Evolutionary conservation across 2,888 invertebrate species (phyloP), one percentile per base, ranked within the genome.

Genomic region (Idaea aversata): DNA sequence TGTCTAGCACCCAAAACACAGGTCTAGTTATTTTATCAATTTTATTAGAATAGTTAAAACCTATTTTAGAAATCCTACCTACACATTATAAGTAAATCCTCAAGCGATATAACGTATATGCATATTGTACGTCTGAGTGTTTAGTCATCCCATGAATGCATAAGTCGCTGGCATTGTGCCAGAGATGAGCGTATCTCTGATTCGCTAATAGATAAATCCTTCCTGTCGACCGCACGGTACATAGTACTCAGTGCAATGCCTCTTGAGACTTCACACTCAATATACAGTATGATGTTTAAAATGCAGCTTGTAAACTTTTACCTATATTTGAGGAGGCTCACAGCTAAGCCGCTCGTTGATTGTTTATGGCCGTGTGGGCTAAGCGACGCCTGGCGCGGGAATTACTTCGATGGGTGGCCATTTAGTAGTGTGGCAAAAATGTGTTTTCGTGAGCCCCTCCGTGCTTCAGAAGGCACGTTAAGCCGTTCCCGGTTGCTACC

Each of bases 151-250:
- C 73, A 80, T 81, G 80, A 80, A 81, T 82, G 75, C 78, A 75
- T 71, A 76, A 81, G 79, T 74, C 70, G 67, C 61, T 83, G 82
- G 84, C 82, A 71, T 71, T 71, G 75, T 71, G 81, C 85, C 84
- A 82, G 70, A 67, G 65, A 13, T 13, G 67, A 68, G 71, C 77
- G 75, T 81, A 81, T 84, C 82, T 81, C 77, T 81, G 85, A 85
- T 85, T 84, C 75, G 69, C 77, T 85, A 83, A 84, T 82, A 86
- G 85, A 85, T 85, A 86, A 81, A 84, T 83, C 81, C 76, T 75
- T 70, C 70, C 75, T 76, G 76, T 72, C 67, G 67, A 69, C 71
- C 63, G 35, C 34, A 61, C 63, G 16, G 38, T 61, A 36, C 58
- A 15, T 36, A 16, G 15, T 58, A 57, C 66, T 15, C 57, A 15